phyloP scores from a whole-genome alignment of 2,888 invertebrate species.

The Tryphoninae sp. region DNA sequence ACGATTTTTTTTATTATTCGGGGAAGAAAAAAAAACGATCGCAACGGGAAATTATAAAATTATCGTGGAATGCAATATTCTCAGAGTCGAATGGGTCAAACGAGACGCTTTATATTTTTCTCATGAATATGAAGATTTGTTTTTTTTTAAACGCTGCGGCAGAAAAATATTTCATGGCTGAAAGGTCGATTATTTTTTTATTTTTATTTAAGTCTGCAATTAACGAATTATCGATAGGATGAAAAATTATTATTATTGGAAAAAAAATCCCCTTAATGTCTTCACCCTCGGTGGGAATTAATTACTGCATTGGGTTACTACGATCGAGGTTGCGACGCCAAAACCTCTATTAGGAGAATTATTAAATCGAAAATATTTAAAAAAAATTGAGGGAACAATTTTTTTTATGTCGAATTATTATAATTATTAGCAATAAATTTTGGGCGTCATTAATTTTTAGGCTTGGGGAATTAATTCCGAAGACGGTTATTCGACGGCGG shows the following conservation, averaged over 20 bases:
- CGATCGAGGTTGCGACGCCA: neutral
- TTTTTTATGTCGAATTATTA: slow-evolving; percentile 1
- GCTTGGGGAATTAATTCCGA: neutral
- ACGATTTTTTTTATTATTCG: neutral
- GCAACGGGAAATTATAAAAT: neutral
- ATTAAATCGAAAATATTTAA: neutral
- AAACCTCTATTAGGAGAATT: neutral
- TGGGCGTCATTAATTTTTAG: neutral
- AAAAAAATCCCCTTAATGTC: too few species aligned
- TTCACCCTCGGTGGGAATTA: too few species aligned
- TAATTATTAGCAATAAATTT: neutral
- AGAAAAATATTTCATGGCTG: too few species aligned
- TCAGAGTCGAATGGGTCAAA: neutral
- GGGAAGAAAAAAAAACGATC: neutral
- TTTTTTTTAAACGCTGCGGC: too few species aligned
- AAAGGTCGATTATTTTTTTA: too few species aligned
- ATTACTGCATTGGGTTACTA: neutral
- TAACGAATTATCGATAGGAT: too few species aligned
- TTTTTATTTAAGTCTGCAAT: too few species aligned
- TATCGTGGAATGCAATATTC: neutral
- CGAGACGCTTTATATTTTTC: too few species aligned
- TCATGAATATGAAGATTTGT: too few species aligned
- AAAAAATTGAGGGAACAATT: neutral
- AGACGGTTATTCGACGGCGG: neutral
- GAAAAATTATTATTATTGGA: too few species aligned